These are phyloP conservation scores for Neelides folsomi DNA, from an alignment of 2,888 invertebrate genomes.

Conservation along the genomic window DNA sequence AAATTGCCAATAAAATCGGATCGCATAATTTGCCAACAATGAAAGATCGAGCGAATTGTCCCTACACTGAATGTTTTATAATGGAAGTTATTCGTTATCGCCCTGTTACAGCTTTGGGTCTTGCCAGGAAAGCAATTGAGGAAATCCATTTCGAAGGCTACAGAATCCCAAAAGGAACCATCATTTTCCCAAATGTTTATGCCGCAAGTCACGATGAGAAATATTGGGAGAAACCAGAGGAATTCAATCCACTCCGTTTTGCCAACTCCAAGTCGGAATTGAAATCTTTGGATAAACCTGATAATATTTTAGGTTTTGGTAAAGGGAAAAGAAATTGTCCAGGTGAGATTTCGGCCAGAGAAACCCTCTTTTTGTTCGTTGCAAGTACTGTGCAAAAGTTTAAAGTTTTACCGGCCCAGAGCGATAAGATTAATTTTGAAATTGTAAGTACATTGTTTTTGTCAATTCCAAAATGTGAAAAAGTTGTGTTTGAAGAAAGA, in stretches of 20 bases:
- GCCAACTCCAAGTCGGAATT: background rate
- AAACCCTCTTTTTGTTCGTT: too few species aligned
- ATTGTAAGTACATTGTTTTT: too few species aligned
- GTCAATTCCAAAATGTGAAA: too few species aligned
- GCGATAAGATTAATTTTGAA: too few species aligned
- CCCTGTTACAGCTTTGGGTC: background rate
- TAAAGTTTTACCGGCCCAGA: too few species aligned
- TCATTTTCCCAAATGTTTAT: background rate
- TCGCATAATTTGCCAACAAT: background rate
- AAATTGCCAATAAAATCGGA: background rate
- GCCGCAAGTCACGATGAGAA: background rate
- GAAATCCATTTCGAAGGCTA: too few species aligned
- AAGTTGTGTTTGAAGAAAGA: too few species aligned
- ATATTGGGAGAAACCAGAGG: background rate
- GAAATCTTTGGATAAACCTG: background rate
- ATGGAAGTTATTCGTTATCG: background rate
- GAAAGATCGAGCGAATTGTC: background rate
- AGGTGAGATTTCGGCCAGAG: too few species aligned
- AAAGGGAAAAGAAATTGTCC: background rate
- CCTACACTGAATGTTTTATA: constrained; percentile 1
- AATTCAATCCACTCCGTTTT: constrained; percentile 2
- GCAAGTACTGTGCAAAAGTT: too few species aligned
- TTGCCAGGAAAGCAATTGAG: too few species aligned
- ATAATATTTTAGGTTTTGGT: background rate
- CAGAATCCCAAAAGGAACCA: background rate